Percentiles rank a stretch among this genome's conserved stretches.
Conservation (phyloP, 1,140 invertebrate genomes). For the Drosophila orosa region DNA sequence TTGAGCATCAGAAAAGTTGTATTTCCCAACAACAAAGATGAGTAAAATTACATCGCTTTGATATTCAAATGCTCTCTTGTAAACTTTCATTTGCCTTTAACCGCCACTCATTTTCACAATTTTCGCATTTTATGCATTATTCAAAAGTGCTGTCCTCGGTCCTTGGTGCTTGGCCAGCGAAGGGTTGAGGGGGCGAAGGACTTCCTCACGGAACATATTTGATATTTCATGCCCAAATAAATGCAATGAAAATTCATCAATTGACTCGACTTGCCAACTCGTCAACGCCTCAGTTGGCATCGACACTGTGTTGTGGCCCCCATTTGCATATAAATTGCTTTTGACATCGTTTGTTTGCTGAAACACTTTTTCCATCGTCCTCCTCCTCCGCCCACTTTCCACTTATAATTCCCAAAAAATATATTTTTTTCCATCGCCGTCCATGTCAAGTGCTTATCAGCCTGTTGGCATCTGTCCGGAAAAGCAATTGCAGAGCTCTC, state of each 20-base stretch:
- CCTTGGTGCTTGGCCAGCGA: constrained; percentile 25
- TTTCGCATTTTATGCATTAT: constrained; percentile 76
- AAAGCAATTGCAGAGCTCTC: constrained; percentile 57
- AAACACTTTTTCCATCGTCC: constrained; percentile 33
- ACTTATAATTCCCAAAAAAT: constrained; percentile 31
- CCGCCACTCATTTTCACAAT: constrained; percentile 64
- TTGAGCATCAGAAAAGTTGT: constrained; percentile 26
- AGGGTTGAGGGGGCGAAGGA: constrained; percentile 57
- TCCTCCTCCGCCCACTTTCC: background rate
- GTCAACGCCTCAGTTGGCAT: constrained; percentile 52
- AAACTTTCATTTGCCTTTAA: constrained; percentile 65
- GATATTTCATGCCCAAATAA: constrained; percentile 80
- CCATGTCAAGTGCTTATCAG: constrained; percentile 71
- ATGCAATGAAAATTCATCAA: constrained; percentile 82
- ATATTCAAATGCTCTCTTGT: constrained; percentile 74
- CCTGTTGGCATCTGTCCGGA: constrained; percentile 67
- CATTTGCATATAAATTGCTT: constrained; percentile 83
- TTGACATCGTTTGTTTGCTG: constrained; percentile 56
- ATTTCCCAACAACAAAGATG: constrained; percentile 1
- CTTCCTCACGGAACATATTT: constrained; percentile 51
- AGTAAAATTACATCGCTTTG: constrained; percentile 64
- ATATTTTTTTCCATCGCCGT: constrained; percentile 26
- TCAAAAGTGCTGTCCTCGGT: constrained; percentile 62
- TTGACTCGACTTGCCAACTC: constrained; percentile 63
- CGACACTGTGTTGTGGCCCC: constrained; percentile 33